These are phyloP conservation scores for Chironomus riparius DNA, from an alignment of 2,888 invertebrate species.

Conservation along the genomic window DNA sequence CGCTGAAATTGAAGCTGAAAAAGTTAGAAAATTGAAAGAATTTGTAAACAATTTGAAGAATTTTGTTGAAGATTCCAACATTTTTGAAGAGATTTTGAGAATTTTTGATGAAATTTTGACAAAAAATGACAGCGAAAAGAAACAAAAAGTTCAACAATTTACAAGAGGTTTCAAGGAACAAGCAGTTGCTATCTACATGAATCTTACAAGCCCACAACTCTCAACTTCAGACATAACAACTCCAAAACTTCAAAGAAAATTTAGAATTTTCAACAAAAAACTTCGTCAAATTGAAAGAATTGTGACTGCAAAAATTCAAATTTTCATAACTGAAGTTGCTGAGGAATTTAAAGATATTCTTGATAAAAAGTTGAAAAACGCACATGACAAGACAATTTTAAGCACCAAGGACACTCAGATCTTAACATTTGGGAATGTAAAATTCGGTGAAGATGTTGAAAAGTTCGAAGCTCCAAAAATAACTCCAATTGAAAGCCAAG, in stretches of 20 bases:
- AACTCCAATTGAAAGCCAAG: too few species aligned
- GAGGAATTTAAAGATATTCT: not conserved
- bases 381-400: too few species aligned
- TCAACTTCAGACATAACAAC: not conserved
- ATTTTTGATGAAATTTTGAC: not conserved
- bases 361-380: too few species aligned
- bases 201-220: not conserved
- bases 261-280: not conserved
- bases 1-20: not conserved
- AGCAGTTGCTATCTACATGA: not conserved
- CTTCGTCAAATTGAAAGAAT: not conserved
- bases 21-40: not conserved
- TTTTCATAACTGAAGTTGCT: not conserved
- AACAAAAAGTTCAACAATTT: not conserved
- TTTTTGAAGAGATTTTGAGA: not conserved
- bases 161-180: not conserved
- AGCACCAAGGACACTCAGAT: too few species aligned
- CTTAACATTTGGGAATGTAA: not conserved
- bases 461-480: not conserved
- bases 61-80: not conserved
- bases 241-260: not conserved
- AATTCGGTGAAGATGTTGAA: not conserved
- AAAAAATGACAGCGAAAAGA: not conserved
- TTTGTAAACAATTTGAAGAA: not conserved
- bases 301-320: not conserved